Evolutionary conservation across 2,113 vertebrate species (phyloP).

Genomic region (Clarias gariepinus): DNA sequence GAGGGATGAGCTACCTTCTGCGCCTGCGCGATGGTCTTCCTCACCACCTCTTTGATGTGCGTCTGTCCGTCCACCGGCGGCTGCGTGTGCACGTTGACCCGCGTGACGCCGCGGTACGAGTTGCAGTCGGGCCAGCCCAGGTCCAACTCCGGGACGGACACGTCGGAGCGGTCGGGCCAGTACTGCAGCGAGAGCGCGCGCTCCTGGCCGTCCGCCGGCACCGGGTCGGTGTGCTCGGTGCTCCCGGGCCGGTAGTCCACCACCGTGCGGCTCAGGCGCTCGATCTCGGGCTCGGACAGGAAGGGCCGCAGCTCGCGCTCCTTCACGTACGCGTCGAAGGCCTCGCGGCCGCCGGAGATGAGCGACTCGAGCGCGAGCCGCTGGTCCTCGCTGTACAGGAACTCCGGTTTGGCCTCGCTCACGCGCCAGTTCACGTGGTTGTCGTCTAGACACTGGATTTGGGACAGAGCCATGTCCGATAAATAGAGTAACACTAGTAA

Average conservation of each 20-base stretch:
- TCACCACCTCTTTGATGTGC: conserved; percentile 95
- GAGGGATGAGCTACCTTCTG: conserved; percentile 77
- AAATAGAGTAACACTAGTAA: not conserved
- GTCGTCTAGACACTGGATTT: conserved; percentile 92
- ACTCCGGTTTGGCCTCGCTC: conserved; percentile 91
- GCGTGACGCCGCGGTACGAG: conserved; percentile 90
- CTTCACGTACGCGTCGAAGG: conserved; percentile 78
- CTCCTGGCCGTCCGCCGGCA: conserved; percentile 63
- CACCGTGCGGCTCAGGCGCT: conserved; percentile 70
- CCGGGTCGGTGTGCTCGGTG: conserved; percentile 68
- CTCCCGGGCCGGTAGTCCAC: conserved; percentile 83
- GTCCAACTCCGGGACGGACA: conserved; percentile 88
- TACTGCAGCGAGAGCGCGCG: conserved; percentile 84
- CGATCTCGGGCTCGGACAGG: conserved; percentile 86
- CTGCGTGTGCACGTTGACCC: conserved; percentile 91
- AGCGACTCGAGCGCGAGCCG: conserved; percentile 86
- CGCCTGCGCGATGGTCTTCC: conserved; percentile 89
- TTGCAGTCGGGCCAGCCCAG: conserved; percentile 90
- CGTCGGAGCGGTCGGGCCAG: conserved; percentile 93
- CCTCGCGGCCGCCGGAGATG: conserved; percentile 73
- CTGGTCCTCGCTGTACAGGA: conserved; percentile 95
- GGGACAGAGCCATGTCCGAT: conserved; percentile 85
- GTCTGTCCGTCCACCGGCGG: conserved; percentile 84
- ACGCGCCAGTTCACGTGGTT: conserved; percentile 93
- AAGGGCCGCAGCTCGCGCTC: conserved; percentile 82